phyloP scores from a whole-genome alignment of 2,113 vertebrate genomes.

The Poecile atricapillus region DNA sequence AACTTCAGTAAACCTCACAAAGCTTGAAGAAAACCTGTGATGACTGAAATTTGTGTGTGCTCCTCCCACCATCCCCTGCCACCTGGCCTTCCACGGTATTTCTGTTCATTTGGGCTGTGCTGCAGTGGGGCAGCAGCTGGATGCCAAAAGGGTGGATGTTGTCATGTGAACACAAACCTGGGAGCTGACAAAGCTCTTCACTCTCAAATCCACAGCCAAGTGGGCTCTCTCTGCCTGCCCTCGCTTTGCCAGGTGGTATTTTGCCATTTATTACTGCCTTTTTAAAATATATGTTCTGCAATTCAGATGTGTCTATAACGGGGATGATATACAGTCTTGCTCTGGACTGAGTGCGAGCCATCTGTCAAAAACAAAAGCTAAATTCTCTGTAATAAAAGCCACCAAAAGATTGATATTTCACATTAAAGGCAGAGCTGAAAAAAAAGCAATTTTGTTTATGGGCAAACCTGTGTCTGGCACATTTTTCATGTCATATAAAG shows the following conservation, averaged over 20 bases:
- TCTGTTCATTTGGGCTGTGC: fast-evolving
- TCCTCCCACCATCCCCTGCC: not conserved
- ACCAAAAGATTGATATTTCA: conserved; percentile 74
- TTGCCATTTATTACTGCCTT: conserved; percentile 58
- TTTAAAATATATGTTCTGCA: conserved; percentile 40
- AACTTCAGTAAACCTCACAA: not conserved
- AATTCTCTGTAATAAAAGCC: conserved; percentile 71
- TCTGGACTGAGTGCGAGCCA: conserved; percentile 51
- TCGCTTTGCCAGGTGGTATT: not conserved
- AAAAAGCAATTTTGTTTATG: conserved; percentile 77
- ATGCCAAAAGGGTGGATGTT: fast-evolving
- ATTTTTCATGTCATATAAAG: conserved; percentile 77
- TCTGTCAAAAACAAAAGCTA: conserved; percentile 75
- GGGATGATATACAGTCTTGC: conserved; percentile 65
- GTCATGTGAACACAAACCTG: fast-evolving
- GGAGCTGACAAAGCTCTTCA: not conserved
- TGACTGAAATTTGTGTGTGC: fast-evolving
- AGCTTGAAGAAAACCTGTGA: not conserved
- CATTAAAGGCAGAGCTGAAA: conserved; percentile 69
- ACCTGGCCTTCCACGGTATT: fast-evolving
- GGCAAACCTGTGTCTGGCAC: conserved; percentile 63
- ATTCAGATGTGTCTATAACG: conserved; percentile 65
- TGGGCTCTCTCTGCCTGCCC: not conserved
- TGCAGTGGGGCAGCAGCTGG: not conserved
- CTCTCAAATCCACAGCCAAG: not conserved